Evolutionary conservation across 2,888 invertebrate species (phyloP).

Genomic region (Toxonevra muliebris): DNA sequence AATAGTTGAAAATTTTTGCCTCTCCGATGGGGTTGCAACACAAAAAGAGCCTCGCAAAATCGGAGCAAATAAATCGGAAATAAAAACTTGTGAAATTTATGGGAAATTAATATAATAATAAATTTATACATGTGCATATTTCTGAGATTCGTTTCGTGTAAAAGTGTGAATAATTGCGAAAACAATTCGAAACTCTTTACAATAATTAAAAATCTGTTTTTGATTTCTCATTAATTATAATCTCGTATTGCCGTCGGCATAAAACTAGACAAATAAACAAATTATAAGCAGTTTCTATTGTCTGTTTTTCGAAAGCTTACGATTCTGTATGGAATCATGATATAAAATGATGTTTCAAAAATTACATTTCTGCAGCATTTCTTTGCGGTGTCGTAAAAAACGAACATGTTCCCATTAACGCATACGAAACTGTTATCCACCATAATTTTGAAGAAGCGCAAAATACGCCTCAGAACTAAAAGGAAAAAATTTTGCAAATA

Average conservation of each 20-base stretch:
- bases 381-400: slow-evolving; percentile 49
- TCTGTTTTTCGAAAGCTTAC: background rate
- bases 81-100: background rate
- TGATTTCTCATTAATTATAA: background rate
- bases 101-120: background rate
- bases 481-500: slow-evolving; percentile 62
- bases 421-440: slow-evolving; percentile 54
- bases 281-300: background rate
- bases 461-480: slow-evolving; percentile 60
- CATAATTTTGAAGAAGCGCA: slow-evolving; percentile 61
- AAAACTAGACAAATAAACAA: background rate
- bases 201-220: background rate
- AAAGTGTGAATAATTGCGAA: too few relatives aligned
- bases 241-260: slow-evolving; percentile 15
- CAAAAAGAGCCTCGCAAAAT: background rate
- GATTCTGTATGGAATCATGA: slow-evolving; percentile 44
- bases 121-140: background rate
- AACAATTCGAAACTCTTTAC: too few relatives aligned
- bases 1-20: slow-evolving; percentile 22
- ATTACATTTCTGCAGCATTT: slow-evolving; percentile 42
- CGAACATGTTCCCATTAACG: slow-evolving; percentile 63
- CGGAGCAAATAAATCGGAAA: background rate
- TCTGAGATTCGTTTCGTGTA: background rate
- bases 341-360: slow-evolving; percentile 47
- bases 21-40: slow-evolving; percentile 6